Base-by-base conservation (phyloP, 1,140 invertebrate species). In the Fopius arisanus region DNA sequence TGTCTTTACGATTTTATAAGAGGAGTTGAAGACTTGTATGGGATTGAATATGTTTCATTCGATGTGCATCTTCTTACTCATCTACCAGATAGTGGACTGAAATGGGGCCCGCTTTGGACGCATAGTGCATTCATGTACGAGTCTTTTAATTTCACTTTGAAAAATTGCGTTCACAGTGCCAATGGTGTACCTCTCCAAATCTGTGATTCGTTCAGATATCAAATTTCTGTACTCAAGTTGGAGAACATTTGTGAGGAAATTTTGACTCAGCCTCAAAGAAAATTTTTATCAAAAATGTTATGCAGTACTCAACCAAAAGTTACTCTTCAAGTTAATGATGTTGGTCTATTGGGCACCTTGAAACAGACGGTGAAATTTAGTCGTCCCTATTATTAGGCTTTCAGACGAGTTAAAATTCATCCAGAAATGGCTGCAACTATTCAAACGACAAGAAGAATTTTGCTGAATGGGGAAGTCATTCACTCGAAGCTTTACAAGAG, bases 61-160 rank as follows among this genome's bases (percentile, higher is more conserved):
- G 80, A 81, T 68, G 72, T 74, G 26, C 79, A 81, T 76, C 43
- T 77, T 0, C 65, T 80, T 0, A 65, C 76, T 16, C 78, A 78
- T 72, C 65, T 78, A n/a, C 16, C 62, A 23, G 33, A 74, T 16
- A 73, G 70, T 62, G 76, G 79, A 12, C 31, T 28, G 21, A 70
- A 80, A 1, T 80, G 75, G 76, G 78, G 78, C 9, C 78, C 75
- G 5, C 40, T 80, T n/a, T n/a, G n/a, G n/a, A n/a, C n/a, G n/a
- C n/a, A n/a, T n/a, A n/a, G n/a, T n/a, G n/a, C n/a, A n/a, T n/a
- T n/a, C n/a, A n/a, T n/a, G n/a, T n/a, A n/a, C n/a, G n/a, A n/a
- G n/a, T n/a, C n/a, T n/a, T n/a, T n/a, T n/a, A n/a, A n/a, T n/a
- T n/a, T n/a, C n/a, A 73, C 77, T 1, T 28, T 79, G 12, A 19